phyloP scores from a whole-genome alignment of 1,140 invertebrate species.

The Zaprionus taronus region DNA sequence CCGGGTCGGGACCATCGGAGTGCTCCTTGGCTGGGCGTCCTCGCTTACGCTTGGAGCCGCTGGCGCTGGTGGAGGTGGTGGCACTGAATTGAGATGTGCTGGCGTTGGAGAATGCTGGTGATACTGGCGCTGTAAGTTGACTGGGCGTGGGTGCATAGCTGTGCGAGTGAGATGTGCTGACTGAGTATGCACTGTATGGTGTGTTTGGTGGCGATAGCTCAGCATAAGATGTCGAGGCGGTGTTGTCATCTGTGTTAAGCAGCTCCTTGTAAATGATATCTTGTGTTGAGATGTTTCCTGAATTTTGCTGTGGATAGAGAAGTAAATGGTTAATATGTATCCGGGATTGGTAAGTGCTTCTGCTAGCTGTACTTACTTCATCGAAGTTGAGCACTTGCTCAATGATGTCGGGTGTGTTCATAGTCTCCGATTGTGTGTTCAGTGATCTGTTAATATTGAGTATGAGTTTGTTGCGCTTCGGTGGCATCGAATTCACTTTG shows the following conservation, averaged over 20 bases:
- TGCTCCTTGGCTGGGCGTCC: conserved; percentile 78
- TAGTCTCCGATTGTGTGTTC: conserved; percentile 19
- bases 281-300: conserved; percentile 29
- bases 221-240: conserved; percentile 32
- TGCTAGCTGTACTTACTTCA: conserved; percentile 35
- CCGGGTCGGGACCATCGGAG: conserved; percentile 72
- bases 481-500: conserved; percentile 37
- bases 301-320: conserved; percentile 63
- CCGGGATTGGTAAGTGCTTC: rapidly evolving
- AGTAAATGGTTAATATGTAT: conserved; percentile 2
- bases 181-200: conserved; percentile 61
- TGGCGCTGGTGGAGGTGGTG: conserved; percentile 18
- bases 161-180: conserved; percentile 36
- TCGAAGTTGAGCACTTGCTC: conserved; percentile 44
- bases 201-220: conserved; percentile 70
- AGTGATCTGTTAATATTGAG: conserved; percentile 41
- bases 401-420: conserved; percentile 60
- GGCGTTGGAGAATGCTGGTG: conserved; percentile 64
- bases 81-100: conserved; percentile 64
- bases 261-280: conserved; percentile 52
- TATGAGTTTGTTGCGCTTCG: conserved; percentile 45
- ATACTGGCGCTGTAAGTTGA: conserved; percentile 67
- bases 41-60: conserved; percentile 60
- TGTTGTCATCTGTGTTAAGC: conserved; percentile 58
- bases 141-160: conserved; percentile 44